These are phyloP conservation scores for Catajapyx aquilonaris DNA, from an alignment of 1,140 invertebrate genomes.

Conservation along the genomic window DNA sequence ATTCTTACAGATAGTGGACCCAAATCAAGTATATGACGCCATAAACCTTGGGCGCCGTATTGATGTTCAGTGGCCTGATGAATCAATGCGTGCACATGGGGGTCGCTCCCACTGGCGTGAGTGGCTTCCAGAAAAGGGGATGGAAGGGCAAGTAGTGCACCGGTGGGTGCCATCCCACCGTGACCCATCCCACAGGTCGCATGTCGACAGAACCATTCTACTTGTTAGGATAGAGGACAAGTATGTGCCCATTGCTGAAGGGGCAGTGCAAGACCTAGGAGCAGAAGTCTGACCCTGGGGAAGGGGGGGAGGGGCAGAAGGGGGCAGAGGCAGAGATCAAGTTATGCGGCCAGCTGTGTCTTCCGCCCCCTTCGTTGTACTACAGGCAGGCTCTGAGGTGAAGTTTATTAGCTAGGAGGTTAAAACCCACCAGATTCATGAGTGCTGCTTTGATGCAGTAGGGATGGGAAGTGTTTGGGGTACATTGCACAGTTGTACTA, in stretches of 20 bases:
- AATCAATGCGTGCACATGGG: conserved; percentile 60
- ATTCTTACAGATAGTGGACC: conserved; percentile 49
- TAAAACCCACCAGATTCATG: too few relatives aligned
- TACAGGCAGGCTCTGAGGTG: too few relatives aligned
- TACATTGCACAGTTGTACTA: too few relatives aligned
- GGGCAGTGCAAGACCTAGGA: conserved; percentile 56
- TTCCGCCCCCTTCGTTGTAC: too few relatives aligned
- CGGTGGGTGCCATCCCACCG: conserved; percentile 76
- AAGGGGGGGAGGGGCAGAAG: too few relatives aligned
- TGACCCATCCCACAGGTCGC: conserved; percentile 60
- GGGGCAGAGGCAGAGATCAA: too few relatives aligned
- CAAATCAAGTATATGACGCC: conserved; percentile 63
- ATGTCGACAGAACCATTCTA: conserved; percentile 73
- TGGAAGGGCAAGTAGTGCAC: conserved; percentile 66
- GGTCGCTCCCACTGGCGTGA: conserved; percentile 69
- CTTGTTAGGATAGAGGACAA: conserved; percentile 81
- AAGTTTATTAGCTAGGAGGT: too few relatives aligned
- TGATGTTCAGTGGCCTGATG: conserved; percentile 79
- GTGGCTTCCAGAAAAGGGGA: conserved; percentile 71
- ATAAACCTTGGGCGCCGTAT: conserved; percentile 72
- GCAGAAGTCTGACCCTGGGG: conserved; percentile 33
- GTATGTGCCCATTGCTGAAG: conserved; percentile 79
- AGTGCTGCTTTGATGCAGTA: too few relatives aligned
- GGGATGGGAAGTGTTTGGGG: too few relatives aligned
- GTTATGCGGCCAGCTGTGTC: too few relatives aligned